phyloP scores from a whole-genome alignment of 2,888 invertebrate species.

The Lomographa bimaculata region DNA sequence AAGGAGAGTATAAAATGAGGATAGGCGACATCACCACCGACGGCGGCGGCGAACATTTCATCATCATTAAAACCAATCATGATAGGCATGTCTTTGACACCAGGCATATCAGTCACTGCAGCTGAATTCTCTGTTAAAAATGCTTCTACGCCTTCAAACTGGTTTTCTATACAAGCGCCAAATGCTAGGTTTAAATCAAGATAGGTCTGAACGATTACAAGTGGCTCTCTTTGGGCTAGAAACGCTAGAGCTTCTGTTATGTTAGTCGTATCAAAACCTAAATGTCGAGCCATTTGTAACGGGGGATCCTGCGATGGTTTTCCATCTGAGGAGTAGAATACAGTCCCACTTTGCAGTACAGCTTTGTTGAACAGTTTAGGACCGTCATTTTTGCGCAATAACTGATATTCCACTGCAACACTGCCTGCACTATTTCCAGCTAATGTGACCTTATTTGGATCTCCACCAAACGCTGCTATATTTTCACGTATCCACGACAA shows the following conservation, averaged over 20 bases:
- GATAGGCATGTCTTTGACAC: slow-evolving; percentile 36
- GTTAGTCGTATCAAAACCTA: slow-evolving; percentile 39
- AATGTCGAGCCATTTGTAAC: slow-evolving; percentile 37
- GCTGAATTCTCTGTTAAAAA: slow-evolving; percentile 40
- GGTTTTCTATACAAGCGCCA: slow-evolving; percentile 43
- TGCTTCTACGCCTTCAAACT: slow-evolving; percentile 40
- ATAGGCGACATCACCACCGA: no score
- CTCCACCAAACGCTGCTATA: slow-evolving; percentile 57
- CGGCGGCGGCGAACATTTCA: slow-evolving; percentile 21
- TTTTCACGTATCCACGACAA: slow-evolving; percentile 56
- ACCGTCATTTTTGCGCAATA: slow-evolving; percentile 35
- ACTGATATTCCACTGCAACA: slow-evolving; percentile 49
- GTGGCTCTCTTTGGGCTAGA: slow-evolving; percentile 36
- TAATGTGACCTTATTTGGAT: slow-evolving; percentile 48
- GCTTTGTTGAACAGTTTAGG: slow-evolving; percentile 41
- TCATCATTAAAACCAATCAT: slow-evolving; percentile 43
- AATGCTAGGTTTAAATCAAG: slow-evolving; percentile 26
- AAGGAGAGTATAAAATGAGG: no score
- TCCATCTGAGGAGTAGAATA: slow-evolving; percentile 24
- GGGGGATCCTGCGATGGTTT: slow-evolving; percentile 38
- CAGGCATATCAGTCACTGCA: slow-evolving; percentile 27
- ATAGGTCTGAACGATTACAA: slow-evolving; percentile 37
- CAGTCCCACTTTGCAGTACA: slow-evolving; percentile 48
- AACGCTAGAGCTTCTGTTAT: slow-evolving; percentile 41
- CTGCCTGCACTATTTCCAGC: slow-evolving; percentile 58